Base-by-base conservation (phyloP, 2,113 vertebrate genomes). In the Oreochromis spilurus region DNA sequence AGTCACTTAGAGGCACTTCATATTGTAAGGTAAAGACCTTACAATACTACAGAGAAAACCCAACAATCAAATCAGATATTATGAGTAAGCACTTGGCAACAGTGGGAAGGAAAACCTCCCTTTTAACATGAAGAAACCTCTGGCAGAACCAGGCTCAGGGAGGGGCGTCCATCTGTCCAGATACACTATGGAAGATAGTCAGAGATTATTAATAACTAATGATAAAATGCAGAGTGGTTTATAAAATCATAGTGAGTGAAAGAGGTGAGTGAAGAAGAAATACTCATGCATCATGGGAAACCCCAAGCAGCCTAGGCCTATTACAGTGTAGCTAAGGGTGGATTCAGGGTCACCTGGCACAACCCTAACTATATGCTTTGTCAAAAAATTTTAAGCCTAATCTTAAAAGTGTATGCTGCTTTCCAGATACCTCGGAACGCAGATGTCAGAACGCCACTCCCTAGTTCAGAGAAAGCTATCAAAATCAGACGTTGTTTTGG, bases 251-350 rank as follows among this genome's bases (percentile, higher is more conserved):
- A 36, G 31, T 36, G 58, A 62, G 17, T 62, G 5, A 12, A n/a
- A 36, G 36, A 65, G 60, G 60, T 1, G 31, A 65, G 60, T 65
- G 60, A 65, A 65, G 60, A 65, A 65, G 17, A 62, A 36, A 36
- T 34, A 62, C 9, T 62, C 58, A 3, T 34, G 58, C 5, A 19
- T 62, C 5, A 34, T 34, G 16, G 58, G 2, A 62, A 36, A 14
- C 26, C 2, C 9, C 29, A 65, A 65, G 0, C 31, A 0, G 17
- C 31, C 0, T 38, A 65, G 31, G 60, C 6, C 31, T 0, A 36
- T 36, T n/a, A 12, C 9, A 7, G 6, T 65, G 4, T 65, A n/a
- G 12, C 31, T 65, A 65, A 65, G 31, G 31, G 17, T 65, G 9
- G 31, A n/a, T 65, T 65, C 60, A 36, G 17, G 60, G 0, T 36